Base-by-base conservation (phyloP, 2,113 vertebrate species). In the Anoura caudifer region DNA sequence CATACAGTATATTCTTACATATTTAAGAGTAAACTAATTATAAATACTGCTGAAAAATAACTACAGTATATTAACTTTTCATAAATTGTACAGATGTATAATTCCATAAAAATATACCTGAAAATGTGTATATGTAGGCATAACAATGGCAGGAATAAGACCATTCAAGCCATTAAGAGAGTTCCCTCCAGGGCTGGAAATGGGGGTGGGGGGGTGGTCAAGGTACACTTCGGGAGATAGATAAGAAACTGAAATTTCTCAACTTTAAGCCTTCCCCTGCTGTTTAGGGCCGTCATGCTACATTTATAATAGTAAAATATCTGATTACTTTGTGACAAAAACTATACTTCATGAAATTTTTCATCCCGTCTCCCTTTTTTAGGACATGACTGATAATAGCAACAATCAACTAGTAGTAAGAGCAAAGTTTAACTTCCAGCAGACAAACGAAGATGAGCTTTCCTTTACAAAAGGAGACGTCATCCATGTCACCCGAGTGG, bases 311-410 rank as follows among this genome's bases (percentile, higher is more conserved):
- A 31, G 52, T 83, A 26, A 15, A 5, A 12, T 22, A 1, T 43
- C 52, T 63, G 0, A 11, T 69, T 76, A 4, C 61, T 82, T 61
- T 38, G 1, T 36, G 38, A 24, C 13, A 86, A 12, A 22, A 31
- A 24, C 38, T 22, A 2, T 31, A 4, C 36, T 22, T 75, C 7
- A 59, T 61, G 85, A 89, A 84, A 0, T 0, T 50, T 38, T 69
- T 69, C 0, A 41, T 80, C 80, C 67, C 67, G 38, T 50, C 24
- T 95, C 79, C 24, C 92, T 16, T 69, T 97, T 97, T 36, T 97
- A 99, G 99, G 99, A 99, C 99, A 99, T 99, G 99, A 99, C 99
- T 19, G 99, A 99, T 97, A 99, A 99, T 98, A 99, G 99, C 94
- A 99, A 98, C 97, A 98, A 98, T 98, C 99, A 99, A 86, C 97